Conservation (phyloP, 2,113 vertebrate species). For the Scalopus aquaticus region DNA sequence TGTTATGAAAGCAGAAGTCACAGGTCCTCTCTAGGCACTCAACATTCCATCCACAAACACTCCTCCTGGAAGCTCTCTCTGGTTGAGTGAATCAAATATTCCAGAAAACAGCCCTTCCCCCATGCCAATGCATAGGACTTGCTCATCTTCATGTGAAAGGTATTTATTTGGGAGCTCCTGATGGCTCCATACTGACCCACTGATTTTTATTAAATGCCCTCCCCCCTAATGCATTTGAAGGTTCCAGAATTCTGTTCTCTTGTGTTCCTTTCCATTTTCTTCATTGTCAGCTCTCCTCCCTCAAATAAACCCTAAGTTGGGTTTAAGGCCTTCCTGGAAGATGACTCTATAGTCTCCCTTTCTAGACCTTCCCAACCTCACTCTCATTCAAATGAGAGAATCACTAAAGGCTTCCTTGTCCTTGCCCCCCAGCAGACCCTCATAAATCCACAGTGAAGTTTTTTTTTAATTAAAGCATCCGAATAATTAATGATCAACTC, state of each 20-base stretch:
- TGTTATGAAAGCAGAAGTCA: slow-evolving; percentile 21
- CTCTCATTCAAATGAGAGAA: slow-evolving; percentile 76
- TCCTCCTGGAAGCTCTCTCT: background rate
- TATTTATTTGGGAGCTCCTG: slow-evolving; percentile 45
- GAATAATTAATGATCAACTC: slow-evolving; percentile 81
- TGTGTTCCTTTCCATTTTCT: slow-evolving; percentile 51
- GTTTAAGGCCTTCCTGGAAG: slow-evolving; percentile 76
- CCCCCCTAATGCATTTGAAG: slow-evolving; percentile 17
- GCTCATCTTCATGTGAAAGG: slow-evolving; percentile 38
- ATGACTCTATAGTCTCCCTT: slow-evolving; percentile 69
- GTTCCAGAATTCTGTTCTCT: slow-evolving; percentile 57
- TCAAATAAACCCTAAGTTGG: slow-evolving; percentile 66
- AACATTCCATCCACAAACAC: slow-evolving; percentile 35
- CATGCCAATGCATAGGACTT: background rate
- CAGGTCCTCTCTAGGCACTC: background rate
- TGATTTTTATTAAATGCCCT: slow-evolving; percentile 55
- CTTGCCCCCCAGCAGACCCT: slow-evolving; percentile 79
- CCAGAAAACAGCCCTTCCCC: slow-evolving; percentile 48
- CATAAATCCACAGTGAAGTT: slow-evolving; percentile 78
- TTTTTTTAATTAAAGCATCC: slow-evolving; percentile 81
- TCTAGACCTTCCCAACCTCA: slow-evolving; percentile 71
- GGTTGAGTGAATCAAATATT: slow-evolving; percentile 29
- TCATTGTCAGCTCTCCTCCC: slow-evolving; percentile 41
- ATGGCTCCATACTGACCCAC: slow-evolving; percentile 52
- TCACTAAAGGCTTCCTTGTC: slow-evolving; percentile 72